These are phyloP conservation scores for Nezara viridula DNA, from an alignment of 2,888 invertebrate species.

Conservation along the genomic window DNA sequence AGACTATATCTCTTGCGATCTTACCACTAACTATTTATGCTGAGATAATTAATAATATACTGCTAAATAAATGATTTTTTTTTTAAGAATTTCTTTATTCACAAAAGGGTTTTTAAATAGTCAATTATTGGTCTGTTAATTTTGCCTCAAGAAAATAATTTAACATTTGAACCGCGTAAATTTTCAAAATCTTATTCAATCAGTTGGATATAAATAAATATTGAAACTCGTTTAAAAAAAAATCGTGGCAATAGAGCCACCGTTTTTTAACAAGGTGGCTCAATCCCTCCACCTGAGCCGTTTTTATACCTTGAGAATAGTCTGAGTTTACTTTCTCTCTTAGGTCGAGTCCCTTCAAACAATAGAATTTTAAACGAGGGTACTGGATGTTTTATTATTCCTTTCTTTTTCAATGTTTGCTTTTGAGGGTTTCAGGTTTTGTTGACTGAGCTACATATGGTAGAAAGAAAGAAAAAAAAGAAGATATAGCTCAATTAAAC, in stretches of 20 bases:
- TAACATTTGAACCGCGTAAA: not conserved
- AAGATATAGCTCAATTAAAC: too few relatives aligned
- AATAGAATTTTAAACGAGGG: conserved; percentile 44
- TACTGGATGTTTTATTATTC: not conserved
- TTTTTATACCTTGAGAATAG: not conserved
- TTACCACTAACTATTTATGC: too few relatives aligned
- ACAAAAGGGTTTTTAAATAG: too few relatives aligned
- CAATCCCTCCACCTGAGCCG: too few relatives aligned
- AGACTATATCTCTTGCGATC: too few relatives aligned
- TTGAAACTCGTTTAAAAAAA: too few relatives aligned
- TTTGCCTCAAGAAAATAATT: too few relatives aligned
- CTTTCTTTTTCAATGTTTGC: conserved; percentile 2
- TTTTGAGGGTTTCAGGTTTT: not conserved
- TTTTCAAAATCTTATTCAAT: not conserved
- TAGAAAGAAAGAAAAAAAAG: not conserved
- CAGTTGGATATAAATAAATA: not conserved
- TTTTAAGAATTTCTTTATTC: too few relatives aligned
- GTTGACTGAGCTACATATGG: not conserved
- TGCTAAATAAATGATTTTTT: too few relatives aligned
- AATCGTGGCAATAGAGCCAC: too few relatives aligned
- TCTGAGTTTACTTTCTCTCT: conserved; percentile 1
- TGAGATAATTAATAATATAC: too few relatives aligned
- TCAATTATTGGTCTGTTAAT: too few relatives aligned
- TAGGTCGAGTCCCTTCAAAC: not conserved
- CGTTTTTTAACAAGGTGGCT: not conserved